These are phyloP conservation scores for Geococcyx californianus DNA, from an alignment of 2,113 vertebrate genomes.

Conservation along the genomic window DNA sequence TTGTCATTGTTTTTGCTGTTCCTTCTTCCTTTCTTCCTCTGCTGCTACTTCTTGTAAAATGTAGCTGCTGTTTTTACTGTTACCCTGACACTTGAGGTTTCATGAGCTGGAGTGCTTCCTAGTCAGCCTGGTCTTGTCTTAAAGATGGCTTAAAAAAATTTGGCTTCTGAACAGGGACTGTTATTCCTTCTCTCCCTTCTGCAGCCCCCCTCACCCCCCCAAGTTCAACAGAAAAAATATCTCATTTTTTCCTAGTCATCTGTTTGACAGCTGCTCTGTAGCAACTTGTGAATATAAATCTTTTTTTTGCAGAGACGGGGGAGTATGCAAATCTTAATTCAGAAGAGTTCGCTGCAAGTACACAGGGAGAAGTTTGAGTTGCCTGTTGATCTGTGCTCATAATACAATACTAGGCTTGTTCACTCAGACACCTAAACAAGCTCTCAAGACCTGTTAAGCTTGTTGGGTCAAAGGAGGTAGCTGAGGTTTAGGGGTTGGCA, in stretches of 20 bases:
- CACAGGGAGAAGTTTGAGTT: neutral
- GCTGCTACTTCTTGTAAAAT: neutral
- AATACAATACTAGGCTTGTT: neutral
- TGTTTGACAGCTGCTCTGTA: constrained; percentile 61
- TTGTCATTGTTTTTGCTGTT: neutral
- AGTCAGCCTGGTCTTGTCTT: constrained; percentile 16
- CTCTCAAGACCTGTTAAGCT: neutral
- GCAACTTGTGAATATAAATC: constrained; percentile 62
- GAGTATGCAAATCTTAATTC: constrained; percentile 66
- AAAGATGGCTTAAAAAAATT: neutral
- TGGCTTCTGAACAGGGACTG: neutral
- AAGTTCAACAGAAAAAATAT: neutral
- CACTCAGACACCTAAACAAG: neutral
- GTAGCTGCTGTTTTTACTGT: neutral
- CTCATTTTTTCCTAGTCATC: constrained; percentile 46
- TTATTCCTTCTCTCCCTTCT: neutral
- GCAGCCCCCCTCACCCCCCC: neutral
- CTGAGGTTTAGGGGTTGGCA: neutral
- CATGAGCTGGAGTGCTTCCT: neutral
- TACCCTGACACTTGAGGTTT: neutral
- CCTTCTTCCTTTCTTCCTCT: neutral
- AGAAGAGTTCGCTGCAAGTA: constrained; percentile 38
- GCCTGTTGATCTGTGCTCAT: neutral
- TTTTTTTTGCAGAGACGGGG: constrained; percentile 58
- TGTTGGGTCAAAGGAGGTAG: neutral